Conservation (phyloP, 1,140 invertebrate genomes). For the Papilio xuthus region DNA sequence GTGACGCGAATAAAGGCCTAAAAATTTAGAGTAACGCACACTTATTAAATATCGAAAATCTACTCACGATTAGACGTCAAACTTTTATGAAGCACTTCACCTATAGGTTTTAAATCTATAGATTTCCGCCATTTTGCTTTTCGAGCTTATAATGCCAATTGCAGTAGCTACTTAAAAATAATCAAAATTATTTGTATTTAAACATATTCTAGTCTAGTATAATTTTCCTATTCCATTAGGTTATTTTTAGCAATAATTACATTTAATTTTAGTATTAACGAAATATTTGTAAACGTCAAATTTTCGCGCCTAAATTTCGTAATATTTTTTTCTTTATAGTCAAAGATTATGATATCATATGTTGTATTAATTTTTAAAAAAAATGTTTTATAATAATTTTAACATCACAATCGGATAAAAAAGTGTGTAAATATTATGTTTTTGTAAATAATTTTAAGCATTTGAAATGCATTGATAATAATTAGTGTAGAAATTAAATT, state of each 20-base stretch:
- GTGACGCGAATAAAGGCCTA: too few species aligned
- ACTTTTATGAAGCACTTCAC: too few species aligned
- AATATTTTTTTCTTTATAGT: slow-evolving; percentile 1
- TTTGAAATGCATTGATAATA: background rate
- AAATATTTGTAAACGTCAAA: slow-evolving; percentile 11
- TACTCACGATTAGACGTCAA: too few species aligned
- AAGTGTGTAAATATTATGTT: background rate
- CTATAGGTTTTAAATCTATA: background rate
- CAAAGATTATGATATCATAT: background rate
- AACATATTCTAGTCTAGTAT: slow-evolving; percentile 37
- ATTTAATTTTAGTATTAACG: background rate
- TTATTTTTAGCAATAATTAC: slow-evolving; percentile 23
- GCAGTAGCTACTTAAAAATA: background rate
- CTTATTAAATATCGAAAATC: too few species aligned
- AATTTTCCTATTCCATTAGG: slow-evolving; percentile 38
- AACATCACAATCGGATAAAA: slow-evolving; percentile 8
- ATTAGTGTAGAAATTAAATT: background rate
- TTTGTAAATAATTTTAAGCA: slow-evolving; percentile 13
- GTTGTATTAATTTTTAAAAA: background rate
- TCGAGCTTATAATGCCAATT: background rate
- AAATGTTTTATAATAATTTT: background rate
- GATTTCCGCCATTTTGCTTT: background rate
- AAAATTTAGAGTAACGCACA: too few species aligned
- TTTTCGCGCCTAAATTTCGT: slow-evolving; percentile 25
- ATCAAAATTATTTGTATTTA: slow-evolving; percentile 36